These are phyloP conservation scores for Etheostoma nigrum DNA, from an alignment of 2,797 vertebrate species.

Conservation along the genomic window DNA sequence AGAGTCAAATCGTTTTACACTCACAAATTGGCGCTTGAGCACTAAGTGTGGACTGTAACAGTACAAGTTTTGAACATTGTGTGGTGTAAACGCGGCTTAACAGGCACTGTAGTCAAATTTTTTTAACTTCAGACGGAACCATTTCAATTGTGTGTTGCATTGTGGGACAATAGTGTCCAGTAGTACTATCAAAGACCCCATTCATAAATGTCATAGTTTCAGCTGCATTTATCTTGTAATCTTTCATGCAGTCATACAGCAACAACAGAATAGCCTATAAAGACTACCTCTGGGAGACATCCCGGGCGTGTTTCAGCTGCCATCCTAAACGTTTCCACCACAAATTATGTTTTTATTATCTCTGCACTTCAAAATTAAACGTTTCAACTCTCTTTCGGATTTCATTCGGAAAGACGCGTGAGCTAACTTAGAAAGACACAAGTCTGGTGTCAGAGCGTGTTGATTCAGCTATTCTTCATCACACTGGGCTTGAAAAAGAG, in stretches of 20 bases:
- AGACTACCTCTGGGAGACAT: slow-evolving; percentile 29
- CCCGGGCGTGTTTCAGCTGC: slow-evolving; percentile 30
- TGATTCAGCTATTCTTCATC: slow-evolving; percentile 60
- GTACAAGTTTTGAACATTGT: too few species aligned
- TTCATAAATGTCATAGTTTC: slow-evolving; percentile 14
- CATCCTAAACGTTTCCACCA: slow-evolving; percentile 33
- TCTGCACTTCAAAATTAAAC: slow-evolving; percentile 43
- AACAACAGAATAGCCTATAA: slow-evolving; percentile 8
- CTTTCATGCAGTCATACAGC: slow-evolving; percentile 18
- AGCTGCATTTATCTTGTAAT: slow-evolving; percentile 25
- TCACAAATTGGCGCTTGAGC: too few species aligned
- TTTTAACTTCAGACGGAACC: background rate
- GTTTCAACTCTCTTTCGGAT: slow-evolving; percentile 35
- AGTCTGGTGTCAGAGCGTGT: slow-evolving; percentile 61
- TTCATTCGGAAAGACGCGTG: slow-evolving; percentile 23
- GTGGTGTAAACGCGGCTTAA: too few species aligned
- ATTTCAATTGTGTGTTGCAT: slow-evolving; percentile 18
- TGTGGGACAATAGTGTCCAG: background rate
- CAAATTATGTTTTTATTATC: slow-evolving; percentile 60
- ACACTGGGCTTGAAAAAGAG: slow-evolving; percentile 63
- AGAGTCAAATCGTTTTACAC: too few species aligned
- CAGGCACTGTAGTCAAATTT: background rate
- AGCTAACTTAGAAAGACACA: slow-evolving; percentile 57
- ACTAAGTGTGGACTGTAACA: too few species aligned
- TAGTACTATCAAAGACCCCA: background rate